Conservation (phyloP, 2,888 invertebrate species). For the Conus canariensis region DNA sequence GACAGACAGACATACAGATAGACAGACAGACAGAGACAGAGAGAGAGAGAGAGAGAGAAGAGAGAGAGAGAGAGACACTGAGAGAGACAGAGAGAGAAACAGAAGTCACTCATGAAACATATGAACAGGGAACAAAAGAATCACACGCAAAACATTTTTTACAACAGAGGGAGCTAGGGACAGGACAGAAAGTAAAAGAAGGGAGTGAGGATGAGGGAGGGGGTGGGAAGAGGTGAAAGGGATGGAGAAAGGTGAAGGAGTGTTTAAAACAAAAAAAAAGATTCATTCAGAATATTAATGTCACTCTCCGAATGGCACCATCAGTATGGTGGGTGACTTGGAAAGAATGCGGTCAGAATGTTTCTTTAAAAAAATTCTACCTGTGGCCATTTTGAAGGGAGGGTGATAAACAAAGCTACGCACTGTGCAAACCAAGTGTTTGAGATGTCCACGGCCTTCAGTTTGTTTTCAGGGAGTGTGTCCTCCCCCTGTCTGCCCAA, state of each 20-base stretch:
- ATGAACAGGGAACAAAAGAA: neutral
- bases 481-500: too few relatives aligned
- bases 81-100: neutral
- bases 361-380: too few relatives aligned
- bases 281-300: neutral
- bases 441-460: too few relatives aligned
- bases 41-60: neutral
- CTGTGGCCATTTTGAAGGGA: too few relatives aligned
- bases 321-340: too few relatives aligned
- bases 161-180: neutral
- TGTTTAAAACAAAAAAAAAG: neutral
- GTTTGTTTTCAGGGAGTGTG: too few relatives aligned
- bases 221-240: neutral
- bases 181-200: neutral
- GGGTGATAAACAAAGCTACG: too few relatives aligned
- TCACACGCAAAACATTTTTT: neutral
- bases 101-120: neutral
- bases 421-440: too few relatives aligned
- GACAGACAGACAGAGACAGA: slow-evolving; percentile 14
- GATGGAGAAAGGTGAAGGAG: too few relatives aligned
- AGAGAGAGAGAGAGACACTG: neutral
- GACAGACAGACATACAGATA: neutral
- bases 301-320: too few relatives aligned
- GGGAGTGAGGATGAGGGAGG: neutral
- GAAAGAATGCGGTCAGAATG: too few relatives aligned